Evolutionary conservation across 2,888 invertebrate species (phyloP).

Genomic region (Himalopsyche japonica): DNA sequence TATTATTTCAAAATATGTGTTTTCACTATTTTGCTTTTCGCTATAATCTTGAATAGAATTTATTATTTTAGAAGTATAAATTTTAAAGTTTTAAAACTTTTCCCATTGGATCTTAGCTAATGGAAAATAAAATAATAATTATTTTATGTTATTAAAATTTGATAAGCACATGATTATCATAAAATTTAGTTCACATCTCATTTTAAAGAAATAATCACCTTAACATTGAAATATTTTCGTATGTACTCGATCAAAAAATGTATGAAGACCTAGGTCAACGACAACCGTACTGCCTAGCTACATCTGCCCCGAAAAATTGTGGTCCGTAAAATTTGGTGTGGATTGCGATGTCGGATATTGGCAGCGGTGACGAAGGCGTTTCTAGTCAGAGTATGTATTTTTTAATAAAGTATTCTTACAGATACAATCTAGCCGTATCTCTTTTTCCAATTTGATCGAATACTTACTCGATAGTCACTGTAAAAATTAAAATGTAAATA

Average conservation of each 20-base stretch:
- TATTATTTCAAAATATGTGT: too few species aligned
- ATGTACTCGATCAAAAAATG: slow-evolving; percentile 6
- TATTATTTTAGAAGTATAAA: not conserved
- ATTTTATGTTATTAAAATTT: not conserved
- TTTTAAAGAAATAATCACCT: not conserved
- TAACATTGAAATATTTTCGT: not conserved
- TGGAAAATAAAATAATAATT: not conserved
- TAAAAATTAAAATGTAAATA: slow-evolving; percentile 55
- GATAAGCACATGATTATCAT: not conserved
- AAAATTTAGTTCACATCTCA: not conserved
- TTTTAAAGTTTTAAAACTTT: not conserved
- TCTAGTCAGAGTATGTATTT: slow-evolving; percentile 76
- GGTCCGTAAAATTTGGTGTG: slow-evolving; percentile 59
- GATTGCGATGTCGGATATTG: slow-evolving; percentile 76
- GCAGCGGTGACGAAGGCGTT: slow-evolving; percentile 78
- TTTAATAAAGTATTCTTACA: slow-evolving; percentile 47
- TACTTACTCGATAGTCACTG: slow-evolving; percentile 47
- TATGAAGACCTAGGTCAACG: slow-evolving; percentile 32
- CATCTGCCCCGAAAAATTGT: slow-evolving; percentile 35
- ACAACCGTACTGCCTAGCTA: slow-evolving; percentile 27
- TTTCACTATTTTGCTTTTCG: too few species aligned
- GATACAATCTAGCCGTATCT: slow-evolving; percentile 44
- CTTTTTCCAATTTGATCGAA: slow-evolving; percentile 46
- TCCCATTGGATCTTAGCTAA: not conserved
- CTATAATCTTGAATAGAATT: not conserved